Evolutionary conservation across 2,797 vertebrate genomes (phyloP), one percentile per base, ranked within the genome.

Genomic region (Pantherophis alleghaniensis): DNA sequence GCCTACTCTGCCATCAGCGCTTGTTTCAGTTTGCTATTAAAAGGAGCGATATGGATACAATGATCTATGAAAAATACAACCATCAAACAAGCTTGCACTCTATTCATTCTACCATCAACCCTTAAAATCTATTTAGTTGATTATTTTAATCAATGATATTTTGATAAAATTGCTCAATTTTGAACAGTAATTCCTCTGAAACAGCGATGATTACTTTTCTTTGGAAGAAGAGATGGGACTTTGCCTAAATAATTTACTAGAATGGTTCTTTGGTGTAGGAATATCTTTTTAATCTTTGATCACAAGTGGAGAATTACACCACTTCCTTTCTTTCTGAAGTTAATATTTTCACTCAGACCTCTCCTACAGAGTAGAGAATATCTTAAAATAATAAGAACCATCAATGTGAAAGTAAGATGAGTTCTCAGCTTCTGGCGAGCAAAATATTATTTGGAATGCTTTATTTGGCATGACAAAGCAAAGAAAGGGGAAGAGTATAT

Each of bases 181-280:
- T 83, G 47, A 66, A 69, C 26, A 66, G 74, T 14, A 37, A 83
- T 47, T 51, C 16, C 10, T 92, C 83, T 93, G 63, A 93, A 90
- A 32, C 11, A 87, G 47, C 28, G 53, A 90, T 60, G 42, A 94
- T 87, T 91, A 92, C 61, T 32, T 26, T 88, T 61, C n/a, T 90
- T 87, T 61, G 56, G 53, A 51, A 26, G 79, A 42, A 37, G 42
- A 86, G 53, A 42, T 37, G 66, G 90, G 20, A 83, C 86, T 92
- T 90, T 42, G 57, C 87, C 83, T 94, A 53, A 92, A 92, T 90
- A 93, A 94, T 94, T 94, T 11, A 91, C 91, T 47, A 22, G 56
- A 74, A 47, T 47, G 60, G 20, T 56, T 88, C 91, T 93, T 79
- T 59, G 37, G 37, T 57, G 91, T 28, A 9, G 28, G 28, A 55